Evolutionary conservation across 2,113 vertebrate genomes (phyloP).

Genomic region (Alaudala cheleensis): DNA sequence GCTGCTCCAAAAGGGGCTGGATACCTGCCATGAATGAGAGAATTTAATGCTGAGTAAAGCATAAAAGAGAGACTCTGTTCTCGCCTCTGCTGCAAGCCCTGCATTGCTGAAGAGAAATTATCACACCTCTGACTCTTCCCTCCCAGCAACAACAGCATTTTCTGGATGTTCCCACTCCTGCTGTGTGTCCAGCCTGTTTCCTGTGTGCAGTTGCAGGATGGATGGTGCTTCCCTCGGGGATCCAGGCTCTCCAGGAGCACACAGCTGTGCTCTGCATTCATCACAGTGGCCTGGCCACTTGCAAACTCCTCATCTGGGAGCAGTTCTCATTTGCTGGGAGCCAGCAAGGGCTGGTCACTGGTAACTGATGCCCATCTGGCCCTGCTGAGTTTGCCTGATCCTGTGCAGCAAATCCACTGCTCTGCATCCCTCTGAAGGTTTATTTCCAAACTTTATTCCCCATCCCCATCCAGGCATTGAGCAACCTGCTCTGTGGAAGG

Average conservation of each 20-base stretch:
- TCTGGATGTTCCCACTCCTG: neutral
- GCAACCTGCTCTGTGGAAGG: neutral
- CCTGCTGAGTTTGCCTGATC: neutral
- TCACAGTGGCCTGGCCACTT: neutral
- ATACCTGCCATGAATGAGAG: conserved; percentile 2
- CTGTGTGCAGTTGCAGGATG: neutral
- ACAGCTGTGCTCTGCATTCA: neutral
- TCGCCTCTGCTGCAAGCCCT: neutral
- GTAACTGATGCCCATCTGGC: neutral
- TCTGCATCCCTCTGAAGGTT: neutral
- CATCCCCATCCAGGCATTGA: neutral
- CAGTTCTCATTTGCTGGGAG: neutral
- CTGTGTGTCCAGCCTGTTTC: neutral
- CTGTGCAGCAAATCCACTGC: neutral
- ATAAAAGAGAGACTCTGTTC: neutral
- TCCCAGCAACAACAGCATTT: neutral
- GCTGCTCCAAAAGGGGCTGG: neutral
- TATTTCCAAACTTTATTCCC: neutral
- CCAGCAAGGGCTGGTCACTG: neutral
- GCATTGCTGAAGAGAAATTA: neutral
- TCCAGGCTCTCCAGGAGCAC: neutral
- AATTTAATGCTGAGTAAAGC: conserved; percentile 47
- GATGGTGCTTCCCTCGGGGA: neutral
- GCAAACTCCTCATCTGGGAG: neutral
- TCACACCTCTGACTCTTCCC: neutral